These are phyloP conservation scores for Tipula confusa DNA, from an alignment of 2,888 invertebrate species.

Conservation along the genomic window DNA sequence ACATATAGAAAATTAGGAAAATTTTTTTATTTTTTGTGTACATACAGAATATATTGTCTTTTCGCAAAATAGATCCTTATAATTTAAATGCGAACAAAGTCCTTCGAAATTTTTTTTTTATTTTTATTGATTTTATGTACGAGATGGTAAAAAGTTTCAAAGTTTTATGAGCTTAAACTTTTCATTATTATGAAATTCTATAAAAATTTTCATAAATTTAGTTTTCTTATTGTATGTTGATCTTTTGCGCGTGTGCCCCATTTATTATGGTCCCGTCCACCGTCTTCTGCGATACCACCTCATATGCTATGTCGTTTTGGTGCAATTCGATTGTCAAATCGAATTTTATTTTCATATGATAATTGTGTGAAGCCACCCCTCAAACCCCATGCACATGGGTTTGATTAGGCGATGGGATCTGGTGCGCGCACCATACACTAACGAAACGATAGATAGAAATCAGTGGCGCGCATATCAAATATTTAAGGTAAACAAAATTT, in stretches of 20 bases:
- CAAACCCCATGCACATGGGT: background rate
- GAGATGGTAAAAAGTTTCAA: background rate
- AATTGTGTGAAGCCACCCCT: background rate
- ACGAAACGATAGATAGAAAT: background rate
- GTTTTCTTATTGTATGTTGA: background rate
- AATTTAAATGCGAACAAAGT: background rate
- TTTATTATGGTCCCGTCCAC: too few species aligned
- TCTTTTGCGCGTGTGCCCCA: constrained; percentile 13
- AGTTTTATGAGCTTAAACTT: background rate
- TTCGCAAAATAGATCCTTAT: background rate
- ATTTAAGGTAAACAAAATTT: background rate
- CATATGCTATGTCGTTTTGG: too few species aligned
- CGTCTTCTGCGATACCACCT: too few species aligned
- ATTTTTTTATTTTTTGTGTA: too few species aligned
- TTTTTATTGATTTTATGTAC: background rate
- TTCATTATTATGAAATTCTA: background rate
- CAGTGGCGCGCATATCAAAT: background rate
- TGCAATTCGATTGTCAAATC: constrained; percentile 8
- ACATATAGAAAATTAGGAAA: too few species aligned
- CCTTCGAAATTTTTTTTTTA: background rate
- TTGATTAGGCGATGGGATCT: background rate
- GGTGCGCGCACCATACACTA: background rate
- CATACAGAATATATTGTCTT: background rate
- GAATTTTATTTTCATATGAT: background rate
- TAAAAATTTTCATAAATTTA: background rate